These are phyloP conservation scores for Polydrusus cervinus DNA, from an alignment of 2,888 invertebrate genomes.

Conservation along the genomic window DNA sequence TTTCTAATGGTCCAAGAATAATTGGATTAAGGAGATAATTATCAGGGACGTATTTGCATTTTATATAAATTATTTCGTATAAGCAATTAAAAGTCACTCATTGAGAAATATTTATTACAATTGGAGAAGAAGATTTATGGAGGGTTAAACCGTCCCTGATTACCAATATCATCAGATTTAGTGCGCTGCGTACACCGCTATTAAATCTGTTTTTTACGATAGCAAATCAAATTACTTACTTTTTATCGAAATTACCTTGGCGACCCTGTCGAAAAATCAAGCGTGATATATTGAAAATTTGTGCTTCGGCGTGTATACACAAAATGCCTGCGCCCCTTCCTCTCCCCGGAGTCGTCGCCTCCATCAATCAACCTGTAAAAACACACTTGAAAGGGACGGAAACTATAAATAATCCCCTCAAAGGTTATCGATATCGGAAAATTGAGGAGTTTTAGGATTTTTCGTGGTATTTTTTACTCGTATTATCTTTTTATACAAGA, in stretches of 20 bases:
- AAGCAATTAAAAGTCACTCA: too few relatives aligned
- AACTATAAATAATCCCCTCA: slow-evolving; percentile 38
- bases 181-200: too few relatives aligned
- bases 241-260: background rate
- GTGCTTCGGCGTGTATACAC: slow-evolving; percentile 1
- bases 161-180: too few relatives aligned
- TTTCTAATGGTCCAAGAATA: slow-evolving; percentile 3
- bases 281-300: slow-evolving; percentile 6
- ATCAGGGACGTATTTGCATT: too few relatives aligned
- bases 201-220: too few relatives aligned
- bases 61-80: too few relatives aligned
- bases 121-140: too few relatives aligned
- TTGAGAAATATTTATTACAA: too few relatives aligned
- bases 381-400: slow-evolving; percentile 23
- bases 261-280: slow-evolving; percentile 1
- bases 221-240: background rate
- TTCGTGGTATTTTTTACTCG: background rate
- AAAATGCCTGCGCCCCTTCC: background rate
- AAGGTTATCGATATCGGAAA: slow-evolving; percentile 23
- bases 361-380: slow-evolving; percentile 38
- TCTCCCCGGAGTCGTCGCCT: slow-evolving; percentile 5
- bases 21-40: too few relatives aligned
- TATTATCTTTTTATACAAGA: background rate
- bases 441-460: background rate
- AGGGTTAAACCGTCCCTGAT: too few relatives aligned